Conservation (phyloP, 2,888 invertebrate genomes). For the Flabesymbios commensalis region DNA sequence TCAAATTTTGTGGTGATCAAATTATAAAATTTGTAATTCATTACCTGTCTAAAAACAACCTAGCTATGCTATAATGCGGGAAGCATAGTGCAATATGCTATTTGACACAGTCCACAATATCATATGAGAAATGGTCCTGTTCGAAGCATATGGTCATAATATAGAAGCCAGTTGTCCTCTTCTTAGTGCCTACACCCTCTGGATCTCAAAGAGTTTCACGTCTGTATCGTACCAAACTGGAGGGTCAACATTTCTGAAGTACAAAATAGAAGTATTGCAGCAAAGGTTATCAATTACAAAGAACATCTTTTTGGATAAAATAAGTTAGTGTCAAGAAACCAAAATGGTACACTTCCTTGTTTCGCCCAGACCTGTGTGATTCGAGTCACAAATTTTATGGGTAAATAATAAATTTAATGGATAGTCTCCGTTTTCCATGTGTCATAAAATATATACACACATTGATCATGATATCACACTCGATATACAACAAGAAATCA, state of each 20-base stretch:
- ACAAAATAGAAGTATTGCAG: not conserved
- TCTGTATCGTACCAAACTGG: conserved; percentile 99
- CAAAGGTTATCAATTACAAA: not conserved
- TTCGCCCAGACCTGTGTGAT: not conserved
- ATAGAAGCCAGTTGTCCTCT: too few species aligned
- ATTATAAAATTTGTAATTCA: too few species aligned
- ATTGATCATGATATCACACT: not conserved
- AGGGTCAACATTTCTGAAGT: conserved; percentile 88
- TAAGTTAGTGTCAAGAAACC: not conserved
- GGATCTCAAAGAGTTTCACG: conserved; percentile 98
- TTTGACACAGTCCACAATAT: too few species aligned
- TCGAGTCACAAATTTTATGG: not conserved
- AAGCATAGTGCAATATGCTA: too few species aligned
- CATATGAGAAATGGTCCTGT: too few species aligned
- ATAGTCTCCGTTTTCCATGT: not conserved
- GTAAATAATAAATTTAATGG: too few species aligned
- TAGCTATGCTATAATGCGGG: too few species aligned
- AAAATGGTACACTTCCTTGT: not conserved
- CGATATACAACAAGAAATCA: not conserved
- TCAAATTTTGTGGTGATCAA: too few species aligned
- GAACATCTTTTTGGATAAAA: not conserved
- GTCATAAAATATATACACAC: not conserved
- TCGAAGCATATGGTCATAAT: too few species aligned
- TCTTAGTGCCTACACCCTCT: conserved; percentile 68
- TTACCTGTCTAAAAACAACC: too few species aligned